Evolutionary conservation across 92 coral and sea anemone species (phyloP).

Genomic region (Palythoa grandis): DNA sequence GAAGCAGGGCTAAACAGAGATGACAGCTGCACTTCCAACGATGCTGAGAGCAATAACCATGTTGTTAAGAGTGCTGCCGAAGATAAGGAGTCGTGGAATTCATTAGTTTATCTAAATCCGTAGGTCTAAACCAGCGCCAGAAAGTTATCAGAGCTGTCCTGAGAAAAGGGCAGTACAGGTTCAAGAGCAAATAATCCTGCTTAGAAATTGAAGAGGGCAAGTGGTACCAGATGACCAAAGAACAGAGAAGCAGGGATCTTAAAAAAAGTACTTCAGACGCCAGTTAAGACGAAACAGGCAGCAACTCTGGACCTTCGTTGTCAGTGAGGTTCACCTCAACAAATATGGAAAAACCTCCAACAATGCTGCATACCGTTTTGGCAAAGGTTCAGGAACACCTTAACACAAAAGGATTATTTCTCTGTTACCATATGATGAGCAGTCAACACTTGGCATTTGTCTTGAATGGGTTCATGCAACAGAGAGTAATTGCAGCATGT

Average conservation of each 20-base stretch:
- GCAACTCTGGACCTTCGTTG: not conserved
- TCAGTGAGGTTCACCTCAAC: slow-evolving; percentile 32
- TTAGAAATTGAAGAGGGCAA: slow-evolving; percentile 19
- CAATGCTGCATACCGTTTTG: slow-evolving; percentile 46
- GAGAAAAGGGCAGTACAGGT: slow-evolving; percentile 44
- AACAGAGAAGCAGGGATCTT: slow-evolving; percentile 32
- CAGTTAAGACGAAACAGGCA: not conserved
- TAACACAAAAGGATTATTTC: slow-evolving; percentile 47
- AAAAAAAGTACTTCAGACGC: slow-evolving; percentile 30
- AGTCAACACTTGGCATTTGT: slow-evolving; percentile 11
- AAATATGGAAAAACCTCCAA: slow-evolving; percentile 39
- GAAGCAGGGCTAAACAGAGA: slow-evolving; percentile 39
- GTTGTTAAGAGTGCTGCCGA: slow-evolving; percentile 55
- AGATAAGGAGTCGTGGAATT: slow-evolving; percentile 55
- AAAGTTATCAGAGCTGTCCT: slow-evolving; percentile 43
- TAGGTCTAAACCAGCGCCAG: slow-evolving; percentile 48
- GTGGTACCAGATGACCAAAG: slow-evolving; percentile 53
- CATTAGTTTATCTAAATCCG: slow-evolving; percentile 41
- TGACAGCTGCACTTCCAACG: slow-evolving; percentile 62
- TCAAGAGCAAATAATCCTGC: slow-evolving; percentile 3
- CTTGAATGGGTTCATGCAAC: slow-evolving; percentile 35
- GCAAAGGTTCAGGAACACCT: slow-evolving; percentile 11
- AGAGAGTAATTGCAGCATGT: too few species aligned
- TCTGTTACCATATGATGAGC: slow-evolving; percentile 35
- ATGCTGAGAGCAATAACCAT: slow-evolving; percentile 64